A percentile compares a stretch with the other conserved stretches of the same genome.
These are phyloP conservation scores for Drosophila limbata DNA, from an alignment of 2,888 invertebrate genomes.

Conservation along the genomic window DNA sequence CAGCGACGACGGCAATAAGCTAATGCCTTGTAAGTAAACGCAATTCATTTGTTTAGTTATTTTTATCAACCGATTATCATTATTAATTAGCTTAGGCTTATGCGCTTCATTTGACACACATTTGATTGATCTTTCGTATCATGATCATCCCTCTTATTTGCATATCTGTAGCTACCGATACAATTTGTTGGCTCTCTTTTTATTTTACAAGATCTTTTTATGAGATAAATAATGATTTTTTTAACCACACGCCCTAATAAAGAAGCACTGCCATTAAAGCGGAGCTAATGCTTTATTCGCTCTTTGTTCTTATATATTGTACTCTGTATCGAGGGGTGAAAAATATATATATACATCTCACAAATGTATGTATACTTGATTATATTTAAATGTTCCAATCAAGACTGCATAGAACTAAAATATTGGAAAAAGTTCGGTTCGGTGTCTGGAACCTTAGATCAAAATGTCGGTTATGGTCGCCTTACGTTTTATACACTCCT, in stretches of 20 bases:
- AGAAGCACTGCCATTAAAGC: background rate
- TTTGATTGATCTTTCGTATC: conserved; percentile 52
- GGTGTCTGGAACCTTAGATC: too few species aligned
- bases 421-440: too few species aligned
- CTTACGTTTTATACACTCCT: too few species aligned
- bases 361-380: too few species aligned
- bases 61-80: background rate
- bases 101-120: conserved; percentile 37
- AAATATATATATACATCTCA: background rate
- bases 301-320: background rate
- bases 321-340: background rate
- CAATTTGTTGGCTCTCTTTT: background rate
- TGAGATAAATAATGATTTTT: conserved; percentile 28
- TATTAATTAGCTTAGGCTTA: conserved; percentile 39
- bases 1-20: background rate
- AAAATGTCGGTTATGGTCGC: too few species aligned
- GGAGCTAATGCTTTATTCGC: background rate
- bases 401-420: too few species aligned
- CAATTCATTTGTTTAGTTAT: background rate
- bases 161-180: conserved; percentile 43
- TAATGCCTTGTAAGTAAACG: conserved; percentile 31
- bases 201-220: conserved; percentile 38
- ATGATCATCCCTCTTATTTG: conserved; percentile 52
- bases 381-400: too few species aligned
- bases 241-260: background rate